Evolutionary conservation across 1,140 invertebrate species (phyloP), one percentile per base, ranked within the genome.

Genomic region (Ptiloglossa arizonensis): DNA sequence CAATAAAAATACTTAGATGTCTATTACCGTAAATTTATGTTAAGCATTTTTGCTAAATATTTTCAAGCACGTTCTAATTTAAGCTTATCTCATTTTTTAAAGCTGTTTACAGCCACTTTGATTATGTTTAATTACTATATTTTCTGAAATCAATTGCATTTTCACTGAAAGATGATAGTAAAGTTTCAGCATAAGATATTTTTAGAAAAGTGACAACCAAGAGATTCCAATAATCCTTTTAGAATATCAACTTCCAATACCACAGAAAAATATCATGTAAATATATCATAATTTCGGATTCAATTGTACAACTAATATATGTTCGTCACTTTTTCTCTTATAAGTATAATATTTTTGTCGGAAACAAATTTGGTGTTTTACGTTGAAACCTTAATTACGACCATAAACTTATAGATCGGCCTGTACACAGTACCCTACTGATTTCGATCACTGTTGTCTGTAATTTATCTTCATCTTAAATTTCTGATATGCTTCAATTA

Each of bases 401-500:
- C 27, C n/a, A 46, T 38, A 29, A 32, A 68, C 5, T 35, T 32
- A 60, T 41, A 44, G n/a, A 27, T 68, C n/a, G 32, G 60, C 6
- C 32, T 60, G 44, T 70, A 77, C 13, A 59, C 19, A 52, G 9
- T 32, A 57, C 24, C 6, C 35, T 52, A 2, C n/a, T 50, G 50
- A 62, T 77, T 77, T 71, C 19, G n/a, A 69, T 77, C 76, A 62
- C 38, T 69, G 56, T 44, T 38, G 35, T 15, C 62, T 44, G 24
- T 22, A 44, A 59, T 56, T 64, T 22, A 69, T 68, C 15, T 54
- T 46, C 29, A 15, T 56, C 19, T 41, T 48, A 63, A 83, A 71
- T 69, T 77, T 73, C 69, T 84, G 83, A 85, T 84, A 85, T 85
- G 83, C 79, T 48, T 68, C 32, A 73, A 63, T 72, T 60, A 54